phyloP scores from a whole-genome alignment of 2,113 vertebrate species.

The Myotis yumanensis region DNA sequence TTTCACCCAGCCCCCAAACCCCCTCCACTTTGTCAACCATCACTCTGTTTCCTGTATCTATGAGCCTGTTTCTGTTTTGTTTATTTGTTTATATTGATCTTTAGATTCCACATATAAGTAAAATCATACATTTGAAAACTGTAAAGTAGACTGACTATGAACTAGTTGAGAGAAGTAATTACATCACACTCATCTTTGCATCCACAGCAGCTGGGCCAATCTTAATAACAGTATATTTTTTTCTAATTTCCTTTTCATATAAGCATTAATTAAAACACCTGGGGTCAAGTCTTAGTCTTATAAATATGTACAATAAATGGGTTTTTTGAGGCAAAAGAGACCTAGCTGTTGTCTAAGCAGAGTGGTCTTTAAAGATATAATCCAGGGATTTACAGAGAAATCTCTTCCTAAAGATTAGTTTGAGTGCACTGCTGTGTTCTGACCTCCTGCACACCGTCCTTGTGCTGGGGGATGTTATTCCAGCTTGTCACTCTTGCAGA shows the following conservation, averaged over 20 bases:
- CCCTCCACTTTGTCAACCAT: too few relatives aligned
- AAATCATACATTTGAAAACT: not conserved
- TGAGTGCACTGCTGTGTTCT: not conserved
- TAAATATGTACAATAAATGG: constrained; percentile 5
- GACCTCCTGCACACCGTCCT: not conserved
- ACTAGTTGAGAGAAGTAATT: not conserved
- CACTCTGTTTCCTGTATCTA: not conserved
- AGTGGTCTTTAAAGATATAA: constrained; percentile 14
- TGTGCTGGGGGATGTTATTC: not conserved
- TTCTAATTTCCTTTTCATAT: not conserved
- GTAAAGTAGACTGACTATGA: not conserved
- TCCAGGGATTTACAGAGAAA: constrained; percentile 27
- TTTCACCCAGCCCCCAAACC: not conserved
- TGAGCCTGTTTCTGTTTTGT: not conserved
- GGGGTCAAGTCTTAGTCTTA: not conserved
- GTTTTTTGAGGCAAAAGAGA: constrained; percentile 14
- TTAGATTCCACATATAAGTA: not conserved
- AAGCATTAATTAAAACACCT: not conserved
- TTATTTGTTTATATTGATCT: not conserved
- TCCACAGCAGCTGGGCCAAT: not conserved
- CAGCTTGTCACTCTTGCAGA: constrained; percentile 13
- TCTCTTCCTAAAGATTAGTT: not conserved
- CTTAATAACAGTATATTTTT: not conserved
- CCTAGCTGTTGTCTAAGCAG: constrained; percentile 32
- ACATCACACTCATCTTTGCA: not conserved